A percentile compares a stretch with the other conserved stretches of the same genome.
Evolutionary conservation across 2,113 vertebrate species (phyloP).

Genomic region (Litocranius walleri): DNA sequence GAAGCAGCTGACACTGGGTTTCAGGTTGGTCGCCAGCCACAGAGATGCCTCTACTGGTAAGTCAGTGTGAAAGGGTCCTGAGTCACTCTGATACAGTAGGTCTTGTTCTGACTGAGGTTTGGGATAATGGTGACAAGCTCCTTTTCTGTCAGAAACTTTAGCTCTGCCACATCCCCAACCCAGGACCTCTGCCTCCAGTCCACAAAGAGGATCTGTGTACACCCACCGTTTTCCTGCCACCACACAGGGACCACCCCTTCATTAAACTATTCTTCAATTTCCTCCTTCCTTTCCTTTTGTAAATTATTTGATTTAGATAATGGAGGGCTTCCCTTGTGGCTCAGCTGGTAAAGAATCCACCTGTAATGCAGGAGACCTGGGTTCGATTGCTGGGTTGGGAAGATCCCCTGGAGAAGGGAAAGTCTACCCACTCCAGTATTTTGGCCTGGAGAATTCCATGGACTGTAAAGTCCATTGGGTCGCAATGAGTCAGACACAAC

Average conservation of each 20-base stretch:
- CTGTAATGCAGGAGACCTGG: background rate
- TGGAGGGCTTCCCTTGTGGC: background rate
- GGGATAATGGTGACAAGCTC: background rate
- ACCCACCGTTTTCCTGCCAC: background rate
- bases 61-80: background rate
- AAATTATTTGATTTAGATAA: background rate
- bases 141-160: background rate
- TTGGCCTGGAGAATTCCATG: background rate
- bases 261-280: background rate
- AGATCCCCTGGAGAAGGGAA: background rate
- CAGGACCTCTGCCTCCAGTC: background rate
- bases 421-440: background rate
- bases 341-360: background rate
- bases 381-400: background rate
- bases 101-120: background rate
- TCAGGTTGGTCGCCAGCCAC: background rate
- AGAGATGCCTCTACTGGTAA: background rate
- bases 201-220: background rate
- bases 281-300: background rate
- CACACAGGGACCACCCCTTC: rapidly evolving
- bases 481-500: rapidly evolving
- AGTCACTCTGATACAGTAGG: background rate
- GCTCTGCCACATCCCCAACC: no score
- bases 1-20: background rate
- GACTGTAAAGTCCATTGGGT: background rate